Percentiles rank a stretch among this genome's conserved stretches.
These are phyloP conservation scores for Drosophila ficusphila DNA, from an alignment of 1,140 invertebrate genomes.

Conservation along the genomic window DNA sequence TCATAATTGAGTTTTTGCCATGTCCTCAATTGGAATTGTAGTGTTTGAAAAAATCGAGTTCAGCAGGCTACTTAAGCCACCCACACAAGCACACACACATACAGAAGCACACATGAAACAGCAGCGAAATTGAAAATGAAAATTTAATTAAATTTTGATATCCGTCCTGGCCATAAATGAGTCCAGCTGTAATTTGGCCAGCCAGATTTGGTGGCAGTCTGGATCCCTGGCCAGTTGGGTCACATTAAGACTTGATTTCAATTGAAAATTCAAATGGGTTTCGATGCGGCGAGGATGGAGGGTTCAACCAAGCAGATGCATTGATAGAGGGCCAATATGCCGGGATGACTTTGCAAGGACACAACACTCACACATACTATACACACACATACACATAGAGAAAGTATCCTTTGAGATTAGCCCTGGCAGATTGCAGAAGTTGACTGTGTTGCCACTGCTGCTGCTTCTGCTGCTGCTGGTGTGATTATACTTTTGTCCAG, in stretches of 20 bases:
- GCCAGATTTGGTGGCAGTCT: slow-evolving; percentile 33
- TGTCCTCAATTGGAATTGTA: slow-evolving; percentile 52
- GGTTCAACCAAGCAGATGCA: slow-evolving; percentile 32
- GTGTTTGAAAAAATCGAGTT: slow-evolving; percentile 48
- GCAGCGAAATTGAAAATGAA: slow-evolving; percentile 74
- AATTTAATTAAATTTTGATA: slow-evolving; percentile 83
- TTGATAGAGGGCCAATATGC: slow-evolving; percentile 51
- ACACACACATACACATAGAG: too few species aligned
- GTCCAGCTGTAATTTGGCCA: slow-evolving; percentile 61
- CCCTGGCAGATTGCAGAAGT: slow-evolving; percentile 25
- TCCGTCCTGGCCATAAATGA: slow-evolving; percentile 66
- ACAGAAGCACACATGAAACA: neutral
- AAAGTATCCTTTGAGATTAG: slow-evolving; percentile 74
- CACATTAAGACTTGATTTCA: slow-evolving; percentile 78
- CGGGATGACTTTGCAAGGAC: slow-evolving; percentile 19
- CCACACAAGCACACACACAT: slow-evolving; percentile 1
- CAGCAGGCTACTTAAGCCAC: slow-evolving; percentile 39
- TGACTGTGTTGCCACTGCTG: slow-evolving; percentile 3
- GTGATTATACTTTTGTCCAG: slow-evolving; percentile 48
- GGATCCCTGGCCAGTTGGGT: slow-evolving; percentile 45
- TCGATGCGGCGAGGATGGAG: neutral
- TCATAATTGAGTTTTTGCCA: slow-evolving; percentile 77
- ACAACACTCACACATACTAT: slow-evolving; percentile 17
- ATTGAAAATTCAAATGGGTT: slow-evolving; percentile 68
- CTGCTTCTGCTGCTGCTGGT: neutral